Evolutionary conservation across 2,113 vertebrate genomes (phyloP), one percentile per base, ranked within the genome.

Genomic region (Muntiacus muntjak): DNA sequence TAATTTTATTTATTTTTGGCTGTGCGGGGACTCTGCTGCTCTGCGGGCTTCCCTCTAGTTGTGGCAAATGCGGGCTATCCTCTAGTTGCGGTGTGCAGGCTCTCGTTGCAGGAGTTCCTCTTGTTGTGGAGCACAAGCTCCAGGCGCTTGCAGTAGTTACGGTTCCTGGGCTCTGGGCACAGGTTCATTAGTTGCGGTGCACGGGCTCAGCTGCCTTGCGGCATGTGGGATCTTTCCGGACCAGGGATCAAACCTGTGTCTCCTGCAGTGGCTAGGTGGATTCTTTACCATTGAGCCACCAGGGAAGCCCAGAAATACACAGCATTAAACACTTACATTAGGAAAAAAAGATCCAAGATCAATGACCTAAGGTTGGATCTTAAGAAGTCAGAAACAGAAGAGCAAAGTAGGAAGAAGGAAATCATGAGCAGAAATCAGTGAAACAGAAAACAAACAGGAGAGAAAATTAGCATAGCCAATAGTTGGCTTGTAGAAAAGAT

Each of bases 301-400:
- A 71, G 67, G 67, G 5, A 71, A 71, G 67, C 67, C n/a, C 67
- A 74, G 67, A 74, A 74, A 74, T 3, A 40, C n/a, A 40, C 28
- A 40, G 64, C 64, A 78, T 88, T 78, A 50, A 79, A 67, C 33
- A 45, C 28, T 86, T 43, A 30, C 19, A 43, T 40, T 57, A 84
- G 84, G 21, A 57, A 92, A 92, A 64, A 30, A 78, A 36, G 23
- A 19, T 78, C 84, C 62, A 50, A 74, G 45, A 62, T 83, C 54
- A 78, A 14, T 78, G 62, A 40, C 33, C 12, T 62, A 57, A 57
- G 17, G 40, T 57, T 78, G 40, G 15, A 89, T 57, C 40, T 13
- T 89, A 78, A 92, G 55, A 92, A 55, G 40, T 45, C 6, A 89
- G 64, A 64, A 89, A 36, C 6, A 62, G 47, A 86, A 92, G 28